Evolutionary conservation across 1,140 invertebrate genomes (phyloP), one percentile per base, ranked within the genome.

Genomic region (Trichogramma pretiosum): DNA sequence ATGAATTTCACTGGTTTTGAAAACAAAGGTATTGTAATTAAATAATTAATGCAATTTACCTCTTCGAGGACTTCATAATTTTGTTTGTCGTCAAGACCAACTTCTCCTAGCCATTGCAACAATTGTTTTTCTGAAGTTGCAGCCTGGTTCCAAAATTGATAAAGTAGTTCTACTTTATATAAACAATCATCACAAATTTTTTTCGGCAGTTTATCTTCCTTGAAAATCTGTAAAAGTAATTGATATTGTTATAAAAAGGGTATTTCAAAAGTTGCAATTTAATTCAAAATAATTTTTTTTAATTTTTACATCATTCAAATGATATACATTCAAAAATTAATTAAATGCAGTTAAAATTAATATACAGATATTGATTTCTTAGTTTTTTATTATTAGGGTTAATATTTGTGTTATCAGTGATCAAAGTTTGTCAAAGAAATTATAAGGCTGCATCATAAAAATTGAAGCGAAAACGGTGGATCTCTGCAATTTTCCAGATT

Each of bases 171-270:
- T 69, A 80, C 67, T 71, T 78, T 79, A 56, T 73, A 74, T 48
- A 73, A 68, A 60, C 78, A 80, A 22, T 70, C 71, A 54, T 76
- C 72, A 57, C 78, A 79, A 64, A 80, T 77, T 57, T 76, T 78
- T 60, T 77, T 78, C 33, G 77, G 77, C 63, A 80, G 64, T 61
- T 74, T 75, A 52, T 79, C 77, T 53, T 77, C 73, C 57, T 65
- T 64, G 9, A 64, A 64, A 21, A 79, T 68, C 77, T 79, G 58
- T 19, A 70, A 65, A 45, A 57, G 28, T 36, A 56, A 24, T 38
- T n/a, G n/a, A n/a, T n/a, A n/a, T n/a, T n/a, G n/a, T n/a, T n/a
- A n/a, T n/a, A n/a, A n/a, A n/a, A n/a, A n/a, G n/a, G n/a, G n/a
- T n/a, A n/a, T n/a, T n/a, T n/a, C n/a, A 30, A 34, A 39, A 38